These are phyloP conservation scores for Drosophila nigrodunni DNA, from an alignment of 1,140 invertebrate genomes.

Conservation along the genomic window DNA sequence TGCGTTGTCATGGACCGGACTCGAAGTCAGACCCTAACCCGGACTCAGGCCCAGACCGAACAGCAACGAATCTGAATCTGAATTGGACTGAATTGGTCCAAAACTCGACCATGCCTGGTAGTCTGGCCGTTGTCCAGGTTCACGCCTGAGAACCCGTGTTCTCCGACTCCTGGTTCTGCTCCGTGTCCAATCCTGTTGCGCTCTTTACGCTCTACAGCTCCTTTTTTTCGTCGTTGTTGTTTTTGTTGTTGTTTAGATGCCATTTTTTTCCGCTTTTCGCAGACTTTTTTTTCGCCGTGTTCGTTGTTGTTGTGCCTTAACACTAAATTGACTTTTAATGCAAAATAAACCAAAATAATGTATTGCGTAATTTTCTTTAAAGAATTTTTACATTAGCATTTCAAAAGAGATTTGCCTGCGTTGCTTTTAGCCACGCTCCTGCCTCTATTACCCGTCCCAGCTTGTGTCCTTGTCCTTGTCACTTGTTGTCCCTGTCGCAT, in stretches of 20 bases:
- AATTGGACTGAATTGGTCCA: no score
- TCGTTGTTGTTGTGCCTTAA: conserved; percentile 61
- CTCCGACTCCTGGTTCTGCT: conserved; percentile 22
- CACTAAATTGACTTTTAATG: conserved; percentile 83
- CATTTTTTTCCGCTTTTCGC: conserved; percentile 50
- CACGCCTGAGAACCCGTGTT: conserved; percentile 31
- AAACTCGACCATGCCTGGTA: background rate
- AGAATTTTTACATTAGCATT: conserved; percentile 83
- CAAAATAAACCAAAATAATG: conserved; percentile 83
- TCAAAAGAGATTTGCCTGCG: conserved; percentile 77
- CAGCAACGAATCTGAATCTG: background rate
- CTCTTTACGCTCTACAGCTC: conserved; percentile 68
- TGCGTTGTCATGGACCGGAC: conserved; percentile 71
- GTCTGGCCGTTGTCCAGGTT: conserved; percentile 30
- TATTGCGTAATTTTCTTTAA: conserved; percentile 83
- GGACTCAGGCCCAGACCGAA: background rate
- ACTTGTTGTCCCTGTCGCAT: background rate
- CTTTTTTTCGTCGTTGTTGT: conserved; percentile 46
- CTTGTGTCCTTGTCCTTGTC: background rate
- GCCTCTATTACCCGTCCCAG: conserved; percentile 6
- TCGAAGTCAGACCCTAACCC: background rate
- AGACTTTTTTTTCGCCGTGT: conserved; percentile 19
- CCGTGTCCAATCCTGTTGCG: conserved; percentile 72
- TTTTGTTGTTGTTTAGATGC: conserved; percentile 32
- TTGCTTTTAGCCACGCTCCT: conserved; percentile 51